Evolutionary conservation across 2,888 invertebrate genomes (phyloP), one percentile per base, ranked within the genome.

Genomic region (Lasioglossum oenotherae): DNA sequence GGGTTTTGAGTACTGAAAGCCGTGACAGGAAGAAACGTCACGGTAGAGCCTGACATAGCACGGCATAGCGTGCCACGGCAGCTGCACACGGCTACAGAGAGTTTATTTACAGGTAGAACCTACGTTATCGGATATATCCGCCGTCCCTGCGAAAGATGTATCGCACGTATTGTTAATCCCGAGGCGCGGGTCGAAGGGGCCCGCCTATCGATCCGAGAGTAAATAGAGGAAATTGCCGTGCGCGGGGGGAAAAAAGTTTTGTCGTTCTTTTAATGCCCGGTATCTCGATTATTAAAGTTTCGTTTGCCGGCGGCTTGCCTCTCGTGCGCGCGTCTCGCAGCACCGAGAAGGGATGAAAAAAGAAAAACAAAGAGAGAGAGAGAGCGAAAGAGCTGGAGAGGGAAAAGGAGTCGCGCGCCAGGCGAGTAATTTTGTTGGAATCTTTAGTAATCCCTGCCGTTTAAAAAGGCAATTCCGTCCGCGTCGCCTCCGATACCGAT

Each of bases 251-350:
- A 73, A 79, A 60, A 73, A 60, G 60, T 31, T 60, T 35, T 4
- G n/a, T n/a, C 46, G 53, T 82, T 23, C 27, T 80, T 80, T 72
- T 53, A 35, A 44, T 23, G 23, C 41, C 60, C 41, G 60, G 8
- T 44, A 38, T 41, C 27, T 8, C 14, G 79, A 81, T 81, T 78
- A 78, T 72, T 79, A 79, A 49, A 78, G 57, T 81, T 72, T 60
- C 35, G 46, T 27, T 71, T 44, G 2, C 67, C 67, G 60, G 14
- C 60, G 27, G 60, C 60, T 60, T 27, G 60, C 5, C 60, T 60
- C 60, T n/a, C 60, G 27, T 60, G 60, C 60, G 27, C 60, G 60
- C 14, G 27, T 60, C 60, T 60, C 57, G 27, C 14, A 14, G 27
- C 16, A 6, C 16, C 16, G n/a, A 38, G 14, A 41, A 12, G 57